Evolutionary conservation across 2,797 vertebrate genomes (phyloP).

Genomic region (Betta splendens): DNA sequence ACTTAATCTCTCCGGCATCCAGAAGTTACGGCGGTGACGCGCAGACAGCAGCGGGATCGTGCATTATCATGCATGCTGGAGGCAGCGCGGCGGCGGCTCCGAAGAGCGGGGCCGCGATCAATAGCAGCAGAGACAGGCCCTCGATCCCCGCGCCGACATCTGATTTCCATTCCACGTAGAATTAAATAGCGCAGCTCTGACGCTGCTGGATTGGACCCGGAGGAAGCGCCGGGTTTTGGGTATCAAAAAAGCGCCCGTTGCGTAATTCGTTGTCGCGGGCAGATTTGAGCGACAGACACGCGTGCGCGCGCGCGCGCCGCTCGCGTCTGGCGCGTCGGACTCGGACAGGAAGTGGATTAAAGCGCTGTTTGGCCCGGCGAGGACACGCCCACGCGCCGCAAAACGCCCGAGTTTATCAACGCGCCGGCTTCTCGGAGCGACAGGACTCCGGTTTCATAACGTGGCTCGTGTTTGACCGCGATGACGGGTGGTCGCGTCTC

Average conservation of each 20-base stretch:
- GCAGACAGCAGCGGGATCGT: slow-evolving; percentile 41
- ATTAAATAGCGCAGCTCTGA: slow-evolving; percentile 17
- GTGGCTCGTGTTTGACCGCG: no score
- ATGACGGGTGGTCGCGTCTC: slow-evolving; percentile 55
- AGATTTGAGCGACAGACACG: slow-evolving; percentile 37
- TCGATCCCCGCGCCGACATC: slow-evolving; percentile 31
- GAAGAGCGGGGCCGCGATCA: slow-evolving; percentile 42
- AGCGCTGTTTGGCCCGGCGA: slow-evolving; percentile 21
- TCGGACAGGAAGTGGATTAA: slow-evolving; percentile 72
- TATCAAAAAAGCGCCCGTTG: slow-evolving; percentile 31
- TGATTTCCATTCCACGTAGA: slow-evolving; percentile 27
- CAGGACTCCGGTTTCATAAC: slow-evolving; percentile 7
- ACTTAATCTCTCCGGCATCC: slow-evolving; percentile 56
- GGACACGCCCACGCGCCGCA: slow-evolving; percentile 44
- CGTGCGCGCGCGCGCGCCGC: slow-evolving; percentile 6
- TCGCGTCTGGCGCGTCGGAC: slow-evolving; percentile 64
- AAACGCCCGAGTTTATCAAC: slow-evolving; percentile 23
- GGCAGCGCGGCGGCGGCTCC: slow-evolving; percentile 33
- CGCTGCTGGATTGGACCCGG: slow-evolving; percentile 18
- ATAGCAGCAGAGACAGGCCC: slow-evolving; percentile 42
- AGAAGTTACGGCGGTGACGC: slow-evolving; percentile 64
- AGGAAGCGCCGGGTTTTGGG: slow-evolving; percentile 16
- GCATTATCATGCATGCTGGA: slow-evolving; percentile 46
- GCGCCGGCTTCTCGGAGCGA: neutral
- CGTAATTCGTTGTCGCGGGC: slow-evolving; percentile 33